Evolutionary conservation across 2,888 invertebrate species (phyloP).

Genomic region (Incurvaria masculella): DNA sequence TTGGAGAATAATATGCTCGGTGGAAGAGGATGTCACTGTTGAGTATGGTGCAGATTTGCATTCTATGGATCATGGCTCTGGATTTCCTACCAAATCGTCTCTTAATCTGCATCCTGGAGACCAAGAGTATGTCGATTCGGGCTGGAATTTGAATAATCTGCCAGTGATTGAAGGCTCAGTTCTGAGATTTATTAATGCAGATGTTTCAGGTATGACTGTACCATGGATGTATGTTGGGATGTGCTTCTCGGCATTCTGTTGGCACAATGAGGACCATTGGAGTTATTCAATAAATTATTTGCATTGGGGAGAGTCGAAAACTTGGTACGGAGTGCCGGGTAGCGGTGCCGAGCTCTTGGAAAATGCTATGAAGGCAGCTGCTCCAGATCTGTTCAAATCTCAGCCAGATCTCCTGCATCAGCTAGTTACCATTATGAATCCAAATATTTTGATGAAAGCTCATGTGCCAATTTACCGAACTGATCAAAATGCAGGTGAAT

Average conservation of each 20-base stretch:
- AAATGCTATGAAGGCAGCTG: constrained; percentile 64
- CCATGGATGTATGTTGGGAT: constrained; percentile 87
- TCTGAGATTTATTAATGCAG: constrained; percentile 68
- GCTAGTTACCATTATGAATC: constrained; percentile 76
- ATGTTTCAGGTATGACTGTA: constrained; percentile 70
- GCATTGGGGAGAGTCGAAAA: constrained; percentile 80
- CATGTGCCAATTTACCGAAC: constrained; percentile 60
- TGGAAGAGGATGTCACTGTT: constrained; percentile 71
- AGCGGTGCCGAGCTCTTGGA: constrained; percentile 66
- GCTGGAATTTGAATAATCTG: constrained; percentile 77
- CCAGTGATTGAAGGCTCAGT: constrained; percentile 69
- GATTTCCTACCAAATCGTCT: constrained; percentile 67
- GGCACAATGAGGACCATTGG: constrained; percentile 86
- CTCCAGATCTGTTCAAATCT: constrained; percentile 70
- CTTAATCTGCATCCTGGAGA: constrained; percentile 59
- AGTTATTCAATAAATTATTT: constrained; percentile 79
- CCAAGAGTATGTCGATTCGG: constrained; percentile 62
- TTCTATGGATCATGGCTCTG: constrained; percentile 72
- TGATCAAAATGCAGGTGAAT: constrained; percentile 76
- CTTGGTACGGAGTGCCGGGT: constrained; percentile 79
- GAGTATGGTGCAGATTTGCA: constrained; percentile 80
- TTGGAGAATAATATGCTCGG: constrained; percentile 71
- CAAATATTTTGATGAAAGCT: constrained; percentile 63
- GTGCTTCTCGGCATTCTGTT: constrained; percentile 81
- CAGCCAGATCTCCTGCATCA: constrained; percentile 77